Evolutionary conservation across 1,140 invertebrate species (phyloP).

Genomic region (Calliopsis andreniformis): DNA sequence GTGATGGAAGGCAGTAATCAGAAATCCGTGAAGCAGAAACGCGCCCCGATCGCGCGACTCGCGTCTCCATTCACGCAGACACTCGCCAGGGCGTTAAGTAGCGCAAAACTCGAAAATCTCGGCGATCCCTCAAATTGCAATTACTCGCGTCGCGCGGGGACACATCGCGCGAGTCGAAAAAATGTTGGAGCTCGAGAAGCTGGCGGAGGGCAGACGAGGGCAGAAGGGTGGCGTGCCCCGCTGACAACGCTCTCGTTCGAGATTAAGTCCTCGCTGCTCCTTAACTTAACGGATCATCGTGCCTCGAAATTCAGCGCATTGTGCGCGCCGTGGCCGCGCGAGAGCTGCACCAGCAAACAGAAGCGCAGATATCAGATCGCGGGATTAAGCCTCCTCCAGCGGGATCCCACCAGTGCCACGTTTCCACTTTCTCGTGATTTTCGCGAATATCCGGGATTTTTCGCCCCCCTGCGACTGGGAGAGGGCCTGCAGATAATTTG

Average conservation of each 20-base stretch:
- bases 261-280: constrained; percentile 34
- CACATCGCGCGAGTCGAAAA: constrained; percentile 10
- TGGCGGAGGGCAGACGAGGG: no score
- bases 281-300: constrained; percentile 52
- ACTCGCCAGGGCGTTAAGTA: neutral
- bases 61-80: neutral
- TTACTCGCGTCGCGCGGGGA: constrained; percentile 20
- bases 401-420: constrained; percentile 21
- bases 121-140: constrained; percentile 33
- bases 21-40: neutral
- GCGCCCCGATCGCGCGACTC: constrained; percentile 3
- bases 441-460: neutral
- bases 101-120: neutral
- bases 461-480: neutral
- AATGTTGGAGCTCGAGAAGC: constrained; percentile 2
- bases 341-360: neutral
- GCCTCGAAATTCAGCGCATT: constrained; percentile 55
- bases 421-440: constrained; percentile 3
- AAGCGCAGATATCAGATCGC: constrained; percentile 42
- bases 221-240: neutral
- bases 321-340: neutral
- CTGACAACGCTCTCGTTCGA: neutral
- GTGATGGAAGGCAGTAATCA: neutral
- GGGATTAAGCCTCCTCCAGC: constrained; percentile 50
- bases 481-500: constrained; percentile 12